Conservation (phyloP, 1,140 invertebrate genomes). For the Trachelipus rathkii region DNA sequence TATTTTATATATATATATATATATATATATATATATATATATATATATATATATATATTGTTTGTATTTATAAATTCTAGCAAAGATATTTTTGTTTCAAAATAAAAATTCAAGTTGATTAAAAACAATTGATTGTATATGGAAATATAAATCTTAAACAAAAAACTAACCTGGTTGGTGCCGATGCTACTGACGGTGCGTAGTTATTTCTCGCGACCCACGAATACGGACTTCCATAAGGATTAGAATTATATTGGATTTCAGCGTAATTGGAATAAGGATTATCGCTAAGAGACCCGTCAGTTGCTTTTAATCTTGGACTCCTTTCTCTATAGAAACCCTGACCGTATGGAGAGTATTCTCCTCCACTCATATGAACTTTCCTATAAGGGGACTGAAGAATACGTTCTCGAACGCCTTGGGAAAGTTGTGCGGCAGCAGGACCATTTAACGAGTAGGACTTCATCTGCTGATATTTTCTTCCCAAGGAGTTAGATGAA, state of each 20-base stretch:
- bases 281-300: conserved; percentile 71
- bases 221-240: conserved; percentile 55
- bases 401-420: conserved; percentile 73
- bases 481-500: conserved; percentile 42
- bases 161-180: conserved; percentile 47
- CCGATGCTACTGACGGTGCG: conserved; percentile 53
- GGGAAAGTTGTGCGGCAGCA: conserved; percentile 74
- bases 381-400: conserved; percentile 58
- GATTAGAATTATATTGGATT: conserved; percentile 48
- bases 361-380: conserved; percentile 37
- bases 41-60: too few relatives aligned
- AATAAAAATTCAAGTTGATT: too few relatives aligned
- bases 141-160: not conserved
- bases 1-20: too few relatives aligned
- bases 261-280: conserved; percentile 57
- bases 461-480: conserved; percentile 47
- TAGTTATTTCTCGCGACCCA: conserved; percentile 55
- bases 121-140: too few relatives aligned
- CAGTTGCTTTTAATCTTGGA: conserved; percentile 44
- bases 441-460: conserved; percentile 76
- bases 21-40: too few relatives aligned
- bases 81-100: too few relatives aligned
- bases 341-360: conserved; percentile 34
- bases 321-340: conserved; percentile 37
- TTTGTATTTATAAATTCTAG: too few relatives aligned